Evolutionary conservation across 2,797 vertebrate species (phyloP).

Genomic region (Sebastes vulpes): DNA sequence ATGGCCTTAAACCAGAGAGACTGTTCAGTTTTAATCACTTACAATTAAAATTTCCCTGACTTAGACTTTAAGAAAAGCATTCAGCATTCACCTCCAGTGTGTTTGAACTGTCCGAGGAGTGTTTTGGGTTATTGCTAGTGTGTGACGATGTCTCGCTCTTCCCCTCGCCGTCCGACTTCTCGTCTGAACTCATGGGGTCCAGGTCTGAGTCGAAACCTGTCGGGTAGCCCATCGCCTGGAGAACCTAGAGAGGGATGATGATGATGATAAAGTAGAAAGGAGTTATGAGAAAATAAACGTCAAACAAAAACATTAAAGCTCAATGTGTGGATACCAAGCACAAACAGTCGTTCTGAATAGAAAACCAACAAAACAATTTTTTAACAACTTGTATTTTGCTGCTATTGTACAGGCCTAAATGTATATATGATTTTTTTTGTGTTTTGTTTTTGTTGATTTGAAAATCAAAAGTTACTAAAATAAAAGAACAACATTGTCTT

Average conservation of each 20-base stretch:
- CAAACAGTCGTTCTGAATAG: background rate
- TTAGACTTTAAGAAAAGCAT: background rate
- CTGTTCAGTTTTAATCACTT: background rate
- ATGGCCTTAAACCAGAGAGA: background rate
- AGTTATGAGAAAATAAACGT: background rate
- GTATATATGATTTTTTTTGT: background rate
- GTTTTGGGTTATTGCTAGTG: constrained; percentile 96
- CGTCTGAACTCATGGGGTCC: constrained; percentile 97
- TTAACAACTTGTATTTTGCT: background rate
- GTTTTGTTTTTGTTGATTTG: background rate
- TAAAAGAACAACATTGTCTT: background rate
- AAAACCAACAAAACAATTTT: background rate
- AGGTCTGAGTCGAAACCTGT: constrained; percentile 97
- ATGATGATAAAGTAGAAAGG: background rate
- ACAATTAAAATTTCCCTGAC: background rate
- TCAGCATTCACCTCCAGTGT: constrained; percentile 91
- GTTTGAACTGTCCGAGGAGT: constrained; percentile 94
- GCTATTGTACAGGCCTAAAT: background rate
- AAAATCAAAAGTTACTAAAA: background rate
- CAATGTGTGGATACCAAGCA: background rate
- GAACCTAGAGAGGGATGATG: constrained; percentile 86
- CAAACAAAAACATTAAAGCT: background rate
- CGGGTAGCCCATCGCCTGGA: constrained; percentile 98
- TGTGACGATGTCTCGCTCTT: constrained; percentile 96
- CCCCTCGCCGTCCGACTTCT: constrained; percentile 97